Evolutionary conservation across 1,140 invertebrate genomes (phyloP).

Genomic region (Cydia strobilella): DNA sequence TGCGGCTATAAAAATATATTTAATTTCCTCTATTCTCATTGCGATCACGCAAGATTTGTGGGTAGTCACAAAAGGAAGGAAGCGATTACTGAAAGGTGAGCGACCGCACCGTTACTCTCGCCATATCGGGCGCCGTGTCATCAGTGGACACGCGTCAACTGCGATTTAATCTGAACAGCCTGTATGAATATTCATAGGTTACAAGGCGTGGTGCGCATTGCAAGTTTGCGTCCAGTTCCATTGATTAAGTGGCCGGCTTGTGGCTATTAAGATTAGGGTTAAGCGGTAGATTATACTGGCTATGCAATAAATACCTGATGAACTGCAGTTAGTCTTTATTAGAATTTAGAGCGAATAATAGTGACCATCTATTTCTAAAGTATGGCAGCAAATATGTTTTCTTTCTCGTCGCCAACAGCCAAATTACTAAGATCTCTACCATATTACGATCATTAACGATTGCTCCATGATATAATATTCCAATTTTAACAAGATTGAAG

Average conservation of each 20-base stretch:
- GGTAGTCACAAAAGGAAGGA: constrained; percentile 69
- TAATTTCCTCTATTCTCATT: constrained; percentile 43
- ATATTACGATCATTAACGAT: too few species aligned
- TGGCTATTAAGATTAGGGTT: constrained; percentile 11
- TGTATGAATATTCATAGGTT: constrained; percentile 60
- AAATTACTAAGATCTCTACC: too few species aligned
- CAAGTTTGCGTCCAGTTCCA: constrained; percentile 31
- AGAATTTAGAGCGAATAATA: not conserved
- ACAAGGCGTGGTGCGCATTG: constrained; percentile 44
- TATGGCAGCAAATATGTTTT: not conserved
- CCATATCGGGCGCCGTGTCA: constrained; percentile 34
- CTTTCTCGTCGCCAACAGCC: too few species aligned
- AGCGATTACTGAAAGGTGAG: constrained; percentile 72
- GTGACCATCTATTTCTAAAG: too few species aligned
- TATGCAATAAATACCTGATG: not conserved
- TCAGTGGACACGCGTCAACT: constrained; percentile 46
- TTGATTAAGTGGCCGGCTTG: constrained; percentile 15
- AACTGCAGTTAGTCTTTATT: not conserved
- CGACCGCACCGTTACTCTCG: constrained; percentile 72
- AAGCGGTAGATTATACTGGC: not conserved
- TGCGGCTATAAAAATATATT: constrained; percentile 2
- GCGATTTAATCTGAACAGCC: constrained; percentile 56
- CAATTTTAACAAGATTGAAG: too few species aligned
- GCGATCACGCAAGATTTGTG: constrained; percentile 68
- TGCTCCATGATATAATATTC: too few species aligned